These are phyloP conservation scores for Petrophora chlorosata DNA, from an alignment of 2,888 invertebrate species.

Conservation along the genomic window DNA sequence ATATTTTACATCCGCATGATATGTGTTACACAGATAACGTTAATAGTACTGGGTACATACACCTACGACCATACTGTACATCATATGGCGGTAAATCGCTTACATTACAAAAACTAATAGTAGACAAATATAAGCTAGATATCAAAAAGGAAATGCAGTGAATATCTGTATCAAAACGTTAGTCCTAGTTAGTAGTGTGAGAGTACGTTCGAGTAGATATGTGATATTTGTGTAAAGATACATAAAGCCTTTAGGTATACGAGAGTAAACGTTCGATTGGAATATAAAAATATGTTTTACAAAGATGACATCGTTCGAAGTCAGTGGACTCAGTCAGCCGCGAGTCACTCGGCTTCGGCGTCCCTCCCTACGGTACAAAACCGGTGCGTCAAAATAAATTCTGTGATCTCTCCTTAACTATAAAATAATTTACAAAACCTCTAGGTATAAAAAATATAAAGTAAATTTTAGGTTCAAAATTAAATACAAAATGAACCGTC, in stretches of 20 bases:
- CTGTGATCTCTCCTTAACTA: constrained; percentile 64
- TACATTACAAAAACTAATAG: constrained; percentile 70
- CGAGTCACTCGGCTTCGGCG: no score
- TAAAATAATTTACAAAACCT: constrained; percentile 77
- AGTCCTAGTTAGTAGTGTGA: constrained; percentile 66
- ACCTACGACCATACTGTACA: constrained; percentile 75
- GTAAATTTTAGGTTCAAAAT: constrained; percentile 62
- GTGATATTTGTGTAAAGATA: constrained; percentile 77
- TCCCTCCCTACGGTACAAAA: constrained; percentile 52
- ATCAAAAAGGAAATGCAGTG: constrained; percentile 74
- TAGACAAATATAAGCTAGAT: constrained; percentile 74
- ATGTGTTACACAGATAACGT: constrained; percentile 77
- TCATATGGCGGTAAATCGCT: constrained; percentile 68
- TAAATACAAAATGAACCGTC: constrained; percentile 57
- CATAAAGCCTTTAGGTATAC: constrained; percentile 57
- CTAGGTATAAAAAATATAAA: constrained; percentile 80
- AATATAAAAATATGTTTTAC: constrained; percentile 77
- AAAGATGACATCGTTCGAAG: constrained; percentile 55
- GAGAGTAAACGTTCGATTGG: constrained; percentile 61
- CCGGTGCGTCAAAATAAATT: constrained; percentile 45
- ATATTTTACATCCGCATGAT: constrained; percentile 76
- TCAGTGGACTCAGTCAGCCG: constrained; percentile 55
- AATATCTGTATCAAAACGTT: constrained; percentile 82
- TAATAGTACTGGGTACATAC: constrained; percentile 76
- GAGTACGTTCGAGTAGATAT: constrained; percentile 76